A percentile compares a stretch with the other conserved stretches of the same genome.
These are phyloP conservation scores for Riptortus pedestris DNA, from an alignment of 1,140 invertebrate species.

Conservation along the genomic window DNA sequence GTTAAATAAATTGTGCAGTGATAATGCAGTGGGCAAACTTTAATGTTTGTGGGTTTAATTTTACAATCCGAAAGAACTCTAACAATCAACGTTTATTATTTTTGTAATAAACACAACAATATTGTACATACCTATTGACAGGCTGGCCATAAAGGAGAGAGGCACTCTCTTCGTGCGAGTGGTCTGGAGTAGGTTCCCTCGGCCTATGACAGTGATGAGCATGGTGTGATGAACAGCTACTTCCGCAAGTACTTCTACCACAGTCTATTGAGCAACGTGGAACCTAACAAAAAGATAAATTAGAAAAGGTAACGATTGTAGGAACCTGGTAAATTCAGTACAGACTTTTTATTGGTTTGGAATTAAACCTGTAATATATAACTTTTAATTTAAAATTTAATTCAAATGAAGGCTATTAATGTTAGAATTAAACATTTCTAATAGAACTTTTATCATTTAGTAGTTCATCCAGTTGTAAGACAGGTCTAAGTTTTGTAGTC, in stretches of 20 bases:
- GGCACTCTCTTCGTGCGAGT: conserved; percentile 25
- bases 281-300: background rate
- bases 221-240: conserved; percentile 23
- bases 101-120: no score
- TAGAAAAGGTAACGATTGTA: background rate
- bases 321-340: background rate
- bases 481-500: no score
- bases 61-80: no score
- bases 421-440: no score
- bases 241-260: conserved; percentile 21
- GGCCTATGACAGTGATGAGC: conserved; percentile 22
- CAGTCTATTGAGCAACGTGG: conserved; percentile 21
- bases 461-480: no score
- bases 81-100: no score
- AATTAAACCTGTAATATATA: background rate
- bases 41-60: no score
- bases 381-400: background rate
- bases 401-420: background rate
- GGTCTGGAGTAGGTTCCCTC: conserved; percentile 18
- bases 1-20: no score
- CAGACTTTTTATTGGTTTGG: background rate
- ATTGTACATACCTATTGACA: conserved; percentile 21
- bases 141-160: conserved; percentile 27
- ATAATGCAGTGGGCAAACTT: no score
- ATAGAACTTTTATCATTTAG: no score